Conservation (phyloP, 92 coral and sea anemone species). For the Parazoanthus darwini region DNA sequence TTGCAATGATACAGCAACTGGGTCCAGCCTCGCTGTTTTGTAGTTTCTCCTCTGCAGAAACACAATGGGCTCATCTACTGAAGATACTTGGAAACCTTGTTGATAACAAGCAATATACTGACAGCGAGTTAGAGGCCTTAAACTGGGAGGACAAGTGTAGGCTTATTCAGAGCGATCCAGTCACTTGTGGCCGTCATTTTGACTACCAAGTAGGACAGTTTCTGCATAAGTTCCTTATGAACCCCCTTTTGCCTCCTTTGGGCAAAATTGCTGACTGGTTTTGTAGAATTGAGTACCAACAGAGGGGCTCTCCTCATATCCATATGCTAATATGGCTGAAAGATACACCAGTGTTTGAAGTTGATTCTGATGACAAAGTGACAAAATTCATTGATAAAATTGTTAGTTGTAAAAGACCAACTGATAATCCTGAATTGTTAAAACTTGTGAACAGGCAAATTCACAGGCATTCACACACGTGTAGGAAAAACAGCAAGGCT, state of each 20-base stretch:
- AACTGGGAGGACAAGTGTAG: constrained; percentile 46
- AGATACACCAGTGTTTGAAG: constrained; percentile 60
- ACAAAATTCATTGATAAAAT: constrained; percentile 55
- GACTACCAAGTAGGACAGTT: constrained; percentile 52
- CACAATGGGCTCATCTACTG: constrained; percentile 56
- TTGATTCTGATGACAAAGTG: constrained; percentile 45
- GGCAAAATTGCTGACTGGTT: constrained; percentile 56
- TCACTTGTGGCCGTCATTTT: constrained; percentile 61
- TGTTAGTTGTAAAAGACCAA: constrained; percentile 60
- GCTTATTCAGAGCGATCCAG: constrained; percentile 58
- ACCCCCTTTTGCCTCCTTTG: constrained; percentile 15
- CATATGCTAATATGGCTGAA: constrained; percentile 65
- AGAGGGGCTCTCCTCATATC: constrained; percentile 60
- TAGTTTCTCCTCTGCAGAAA: constrained; percentile 51
- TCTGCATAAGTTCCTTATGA: constrained; percentile 34
- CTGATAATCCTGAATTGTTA: constrained; percentile 49
- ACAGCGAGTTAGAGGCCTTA: constrained; percentile 30
- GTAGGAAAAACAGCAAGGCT: constrained; percentile 44
- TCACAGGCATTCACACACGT: constrained; percentile 80
- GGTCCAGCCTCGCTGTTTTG: constrained; percentile 66
- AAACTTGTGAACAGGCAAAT: constrained; percentile 64
- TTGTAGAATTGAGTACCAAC: constrained; percentile 58
- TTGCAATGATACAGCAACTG: no score
- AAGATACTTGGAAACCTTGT: constrained; percentile 56
- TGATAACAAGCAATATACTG: constrained; percentile 45